Evolutionary conservation across 2,888 invertebrate species (phyloP), one percentile per base, ranked within the genome.

Genomic region (Aleiodes alternator): DNA sequence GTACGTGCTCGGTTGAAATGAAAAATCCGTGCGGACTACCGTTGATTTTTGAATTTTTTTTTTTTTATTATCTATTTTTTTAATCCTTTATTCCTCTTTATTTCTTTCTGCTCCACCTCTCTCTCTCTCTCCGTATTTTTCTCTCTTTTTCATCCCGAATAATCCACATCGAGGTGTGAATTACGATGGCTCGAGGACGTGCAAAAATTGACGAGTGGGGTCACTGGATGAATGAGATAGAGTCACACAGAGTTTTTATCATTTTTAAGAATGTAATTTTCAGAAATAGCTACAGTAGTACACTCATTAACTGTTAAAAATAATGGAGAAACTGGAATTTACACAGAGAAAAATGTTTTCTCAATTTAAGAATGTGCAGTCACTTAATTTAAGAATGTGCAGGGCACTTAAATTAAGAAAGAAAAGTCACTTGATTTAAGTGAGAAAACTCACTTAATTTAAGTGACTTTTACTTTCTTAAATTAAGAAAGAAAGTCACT

Each of bases 1-100:
- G 66, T 72, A 72, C 72, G 72, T 72, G 66, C 66, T 55, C 43
- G 43, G 16, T 16, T 23, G 55, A 66, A 72, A 72, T 72, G 51
- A 66, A 43, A 72, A 72, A 66, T 72, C 64, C 38, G 51, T 51
- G 68, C 51, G 51, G 51, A 68, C 43, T 70, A 48, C 48, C 56
- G 56, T 70, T 70, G 51, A 69, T 57, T 73, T 66, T 73, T 69
- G 43, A 73, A 51, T 16, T 64, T 55, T 69, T 16, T 55, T 69
- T 16, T 23, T 57, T 51, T 34, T 55, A 8, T 51, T 71, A 12
- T 70, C 23, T 74, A 59, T 59, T 16, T 59, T 76, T 50, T 51
- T n/a, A 31, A 38, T 38, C 59, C 31, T n/a, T 50, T 43, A 55
- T 48, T 31, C 38, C 38, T 48, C 31, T 66, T 34, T 48, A 43